Evolutionary conservation across 2,888 invertebrate species (phyloP).

Genomic region (Drosophila percnosoma): DNA sequence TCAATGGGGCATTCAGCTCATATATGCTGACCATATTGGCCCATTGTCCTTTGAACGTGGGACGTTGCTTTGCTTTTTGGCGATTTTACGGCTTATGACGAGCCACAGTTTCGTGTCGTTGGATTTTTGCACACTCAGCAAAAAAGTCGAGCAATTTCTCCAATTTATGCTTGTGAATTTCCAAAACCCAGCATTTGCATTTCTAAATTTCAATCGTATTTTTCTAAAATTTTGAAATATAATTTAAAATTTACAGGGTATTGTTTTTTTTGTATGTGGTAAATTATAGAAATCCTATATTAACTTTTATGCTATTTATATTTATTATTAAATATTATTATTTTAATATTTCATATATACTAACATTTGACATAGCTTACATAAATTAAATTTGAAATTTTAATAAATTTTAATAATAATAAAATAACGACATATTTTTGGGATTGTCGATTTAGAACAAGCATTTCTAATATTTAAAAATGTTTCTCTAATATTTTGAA

Average conservation of each 20-base stretch:
- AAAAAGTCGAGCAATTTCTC: neutral
- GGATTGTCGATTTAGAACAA: neutral
- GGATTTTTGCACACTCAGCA: neutral
- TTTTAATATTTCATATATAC: neutral
- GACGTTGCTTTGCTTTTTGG: slow-evolving; percentile 76
- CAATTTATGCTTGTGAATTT: no score
- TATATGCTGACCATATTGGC: slow-evolving; percentile 48
- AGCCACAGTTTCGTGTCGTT: slow-evolving; percentile 50
- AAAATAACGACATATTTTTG: neutral
- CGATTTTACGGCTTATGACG: slow-evolving; percentile 80
- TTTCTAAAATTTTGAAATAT: neutral
- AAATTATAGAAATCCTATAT: neutral
- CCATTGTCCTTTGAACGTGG: slow-evolving; percentile 49
- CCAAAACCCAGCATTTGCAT: neutral
- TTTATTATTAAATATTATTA: neutral
- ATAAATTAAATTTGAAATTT: no score
- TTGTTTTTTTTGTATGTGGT: neutral
- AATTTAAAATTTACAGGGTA: neutral
- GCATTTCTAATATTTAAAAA: neutral
- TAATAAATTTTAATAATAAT: neutral
- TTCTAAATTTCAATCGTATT: neutral
- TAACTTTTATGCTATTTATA: neutral
- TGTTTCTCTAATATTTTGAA: neutral
- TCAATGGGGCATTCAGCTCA: slow-evolving; percentile 56
- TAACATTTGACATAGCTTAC: neutral